These are phyloP conservation scores for Mythimna impura DNA, from an alignment of 2,888 invertebrate genomes.

Conservation along the genomic window DNA sequence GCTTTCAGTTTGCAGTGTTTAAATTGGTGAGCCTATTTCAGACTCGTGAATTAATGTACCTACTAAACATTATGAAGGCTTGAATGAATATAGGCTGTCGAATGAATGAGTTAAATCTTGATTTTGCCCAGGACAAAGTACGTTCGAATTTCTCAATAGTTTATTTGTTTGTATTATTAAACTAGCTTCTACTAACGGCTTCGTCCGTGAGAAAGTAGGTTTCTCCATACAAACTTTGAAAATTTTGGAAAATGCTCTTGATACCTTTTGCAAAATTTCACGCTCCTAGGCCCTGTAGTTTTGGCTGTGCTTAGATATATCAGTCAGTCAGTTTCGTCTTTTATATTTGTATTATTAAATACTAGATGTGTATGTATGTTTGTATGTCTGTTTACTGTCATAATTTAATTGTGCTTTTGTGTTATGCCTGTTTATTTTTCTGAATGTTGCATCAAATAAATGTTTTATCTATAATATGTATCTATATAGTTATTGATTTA, in stretches of 20 bases:
- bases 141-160: background rate
- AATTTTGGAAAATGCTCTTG: too few species aligned
- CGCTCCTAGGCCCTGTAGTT: too few species aligned
- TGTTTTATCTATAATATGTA: too few species aligned
- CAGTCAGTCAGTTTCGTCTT: too few species aligned
- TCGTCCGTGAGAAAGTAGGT: too few species aligned
- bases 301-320: too few species aligned
- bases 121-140: background rate
- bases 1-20: slow-evolving; percentile 15
- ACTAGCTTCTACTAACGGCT: too few species aligned
- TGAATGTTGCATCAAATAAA: too few species aligned
- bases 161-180: background rate
- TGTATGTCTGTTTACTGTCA: background rate
- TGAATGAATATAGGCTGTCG: slow-evolving; percentile 17
- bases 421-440: background rate
- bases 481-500: too few species aligned
- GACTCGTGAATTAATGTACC: slow-evolving; percentile 7
- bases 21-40: slow-evolving; percentile 29
- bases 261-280: too few species aligned
- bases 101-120: background rate
- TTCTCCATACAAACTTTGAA: too few species aligned
- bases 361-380: background rate
- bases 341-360: background rate
- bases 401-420: background rate
- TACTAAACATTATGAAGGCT: slow-evolving; percentile 26